Percentiles rank a stretch among this genome's conserved stretches.
Conservation (phyloP, 2,113 vertebrate species). For the Psephotus haematonotus region DNA sequence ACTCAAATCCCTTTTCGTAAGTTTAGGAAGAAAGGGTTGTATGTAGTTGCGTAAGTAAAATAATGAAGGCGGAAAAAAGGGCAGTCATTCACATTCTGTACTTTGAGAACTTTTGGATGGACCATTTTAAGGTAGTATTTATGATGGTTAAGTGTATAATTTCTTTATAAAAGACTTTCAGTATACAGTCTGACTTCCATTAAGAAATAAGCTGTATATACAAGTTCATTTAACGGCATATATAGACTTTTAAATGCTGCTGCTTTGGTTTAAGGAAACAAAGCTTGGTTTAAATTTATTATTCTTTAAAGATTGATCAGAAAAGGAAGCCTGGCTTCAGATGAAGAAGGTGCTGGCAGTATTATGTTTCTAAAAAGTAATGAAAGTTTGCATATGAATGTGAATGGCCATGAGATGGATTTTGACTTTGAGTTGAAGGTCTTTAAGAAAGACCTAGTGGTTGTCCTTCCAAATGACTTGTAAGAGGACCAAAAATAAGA, state of each 20-base stretch:
- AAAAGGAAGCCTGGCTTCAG: background rate
- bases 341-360: background rate
- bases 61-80: background rate
- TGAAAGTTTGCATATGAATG: background rate
- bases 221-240: background rate
- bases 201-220: background rate
- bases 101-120: background rate
- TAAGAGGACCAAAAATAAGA: background rate
- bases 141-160: background rate
- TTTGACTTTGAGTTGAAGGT: background rate
- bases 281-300: background rate
- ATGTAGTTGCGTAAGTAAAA: background rate
- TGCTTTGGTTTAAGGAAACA: background rate
- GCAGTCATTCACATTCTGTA: background rate
- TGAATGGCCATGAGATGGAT: background rate
- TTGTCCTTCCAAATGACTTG: background rate
- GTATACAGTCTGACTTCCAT: background rate
- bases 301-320: background rate
- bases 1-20: background rate
- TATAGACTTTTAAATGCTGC: background rate
- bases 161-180: background rate
- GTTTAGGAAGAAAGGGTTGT: background rate
- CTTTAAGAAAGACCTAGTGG: background rate
- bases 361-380: background rate
- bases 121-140: background rate